Conservation (phyloP, 1,140 invertebrate species). For the Apis laboriosa region DNA sequence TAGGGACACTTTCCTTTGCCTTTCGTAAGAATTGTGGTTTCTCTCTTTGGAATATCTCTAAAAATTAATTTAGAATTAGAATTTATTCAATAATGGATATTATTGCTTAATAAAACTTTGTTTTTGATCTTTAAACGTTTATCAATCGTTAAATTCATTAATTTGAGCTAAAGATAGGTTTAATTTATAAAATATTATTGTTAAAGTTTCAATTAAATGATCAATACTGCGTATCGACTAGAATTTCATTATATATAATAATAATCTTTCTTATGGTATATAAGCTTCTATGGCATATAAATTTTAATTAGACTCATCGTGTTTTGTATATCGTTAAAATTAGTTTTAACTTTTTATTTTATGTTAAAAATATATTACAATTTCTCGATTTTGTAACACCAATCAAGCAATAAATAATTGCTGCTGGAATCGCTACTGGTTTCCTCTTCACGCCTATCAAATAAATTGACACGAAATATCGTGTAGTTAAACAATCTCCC, state of each 20-base stretch:
- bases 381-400: background rate
- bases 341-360: too few relatives aligned
- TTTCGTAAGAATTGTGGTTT: background rate
- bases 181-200: too few relatives aligned
- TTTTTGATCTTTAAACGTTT: too few relatives aligned
- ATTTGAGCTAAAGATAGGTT: too few relatives aligned
- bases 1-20: background rate
- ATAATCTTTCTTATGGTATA: background rate
- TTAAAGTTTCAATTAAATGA: background rate
- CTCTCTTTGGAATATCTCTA: background rate
- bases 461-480: background rate
- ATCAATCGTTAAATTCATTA: too few relatives aligned
- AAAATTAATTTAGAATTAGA: background rate
- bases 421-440: background rate
- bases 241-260: background rate
- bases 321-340: background rate
- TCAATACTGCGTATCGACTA: too few relatives aligned
- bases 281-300: background rate
- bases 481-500: background rate
- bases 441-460: background rate
- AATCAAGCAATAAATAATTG: conserved; percentile 29
- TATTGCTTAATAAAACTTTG: too few relatives aligned
- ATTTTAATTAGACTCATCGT: conserved; percentile 9
- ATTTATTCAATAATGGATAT: too few relatives aligned
- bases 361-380: conserved; percentile 5